Conservation (phyloP, 2,113 vertebrate species). For the Nothoprocta pentlandii region DNA sequence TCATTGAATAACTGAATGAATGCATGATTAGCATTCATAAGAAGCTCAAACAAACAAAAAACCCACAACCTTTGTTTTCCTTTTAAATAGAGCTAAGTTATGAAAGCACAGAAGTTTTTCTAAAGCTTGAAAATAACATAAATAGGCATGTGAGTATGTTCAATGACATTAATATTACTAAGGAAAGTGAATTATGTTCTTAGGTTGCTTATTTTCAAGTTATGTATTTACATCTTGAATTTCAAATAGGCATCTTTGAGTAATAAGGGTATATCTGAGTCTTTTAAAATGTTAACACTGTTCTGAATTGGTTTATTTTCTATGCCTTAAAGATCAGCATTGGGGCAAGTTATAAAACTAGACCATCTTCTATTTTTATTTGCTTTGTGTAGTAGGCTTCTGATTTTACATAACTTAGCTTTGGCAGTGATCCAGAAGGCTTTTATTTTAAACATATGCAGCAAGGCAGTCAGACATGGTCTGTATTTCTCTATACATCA, state of each 20-base stretch:
- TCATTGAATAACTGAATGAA: slow-evolving; percentile 1
- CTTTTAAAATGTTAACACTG: background rate
- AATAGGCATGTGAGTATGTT: background rate
- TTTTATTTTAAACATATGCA: background rate
- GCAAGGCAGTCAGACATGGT: background rate
- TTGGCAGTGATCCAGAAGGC: background rate
- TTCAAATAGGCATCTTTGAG: background rate
- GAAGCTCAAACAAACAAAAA: slow-evolving; percentile 7
- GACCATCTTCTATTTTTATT: background rate
- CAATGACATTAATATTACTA: slow-evolving; percentile 8
- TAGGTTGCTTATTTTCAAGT: slow-evolving; percentile 34
- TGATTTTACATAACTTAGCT: background rate
- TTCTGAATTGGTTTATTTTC: background rate
- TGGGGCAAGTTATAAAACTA: background rate
- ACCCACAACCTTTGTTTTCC: slow-evolving; percentile 8
- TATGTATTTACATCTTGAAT: background rate
- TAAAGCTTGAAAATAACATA: slow-evolving; percentile 4
- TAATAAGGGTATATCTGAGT: background rate
- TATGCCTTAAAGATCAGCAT: background rate
- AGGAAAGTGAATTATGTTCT: background rate
- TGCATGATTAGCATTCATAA: slow-evolving; percentile 13
- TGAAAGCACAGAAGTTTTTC: background rate
- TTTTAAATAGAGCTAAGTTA: slow-evolving; percentile 2
- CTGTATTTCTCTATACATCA: background rate
- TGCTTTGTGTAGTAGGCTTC: background rate